phyloP scores from a whole-genome alignment of 1,140 invertebrate species.

The Atta cephalotes region DNA sequence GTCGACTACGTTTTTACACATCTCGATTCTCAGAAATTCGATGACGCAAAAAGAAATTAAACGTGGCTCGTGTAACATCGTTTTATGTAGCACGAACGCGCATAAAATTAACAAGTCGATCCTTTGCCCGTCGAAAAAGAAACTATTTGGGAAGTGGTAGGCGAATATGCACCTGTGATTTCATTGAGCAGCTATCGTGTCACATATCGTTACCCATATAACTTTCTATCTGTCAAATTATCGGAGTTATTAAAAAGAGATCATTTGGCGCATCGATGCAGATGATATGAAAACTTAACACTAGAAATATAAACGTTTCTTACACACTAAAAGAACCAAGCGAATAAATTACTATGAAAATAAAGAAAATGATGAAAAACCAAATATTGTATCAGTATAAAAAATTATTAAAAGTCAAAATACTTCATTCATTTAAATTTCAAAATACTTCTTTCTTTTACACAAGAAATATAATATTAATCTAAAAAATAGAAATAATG shows the following conservation, averaged over 20 bases:
- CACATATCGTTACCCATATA: not conserved
- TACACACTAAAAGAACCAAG: too few species aligned
- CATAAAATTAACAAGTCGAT: constrained; percentile 48
- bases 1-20: not conserved
- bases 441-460: not conserved
- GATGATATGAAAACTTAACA: not conserved
- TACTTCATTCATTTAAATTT: too few species aligned
- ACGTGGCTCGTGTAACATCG: constrained; percentile 17
- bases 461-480: too few species aligned
- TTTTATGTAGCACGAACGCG: not conserved
- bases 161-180: not conserved
- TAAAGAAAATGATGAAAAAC: too few species aligned
- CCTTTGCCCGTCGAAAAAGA: constrained; percentile 45
- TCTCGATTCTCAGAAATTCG: constrained; percentile 36
- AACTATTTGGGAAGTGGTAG: not conserved
- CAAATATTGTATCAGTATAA: too few species aligned
- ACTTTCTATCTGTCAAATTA: constrained; percentile 34
- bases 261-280: not conserved
- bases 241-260: constrained; percentile 8
- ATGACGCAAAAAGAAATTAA: constrained; percentile 41
- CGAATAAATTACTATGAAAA: too few species aligned
- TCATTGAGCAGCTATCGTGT: constrained; percentile 4
- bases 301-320: too few species aligned
- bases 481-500: not conserved
- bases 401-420: not conserved